A percentile compares a stretch with the other conserved stretches of the same genome.
Conservation (phyloP, 2,113 vertebrate genomes). For the Cygnus buccinator region DNA sequence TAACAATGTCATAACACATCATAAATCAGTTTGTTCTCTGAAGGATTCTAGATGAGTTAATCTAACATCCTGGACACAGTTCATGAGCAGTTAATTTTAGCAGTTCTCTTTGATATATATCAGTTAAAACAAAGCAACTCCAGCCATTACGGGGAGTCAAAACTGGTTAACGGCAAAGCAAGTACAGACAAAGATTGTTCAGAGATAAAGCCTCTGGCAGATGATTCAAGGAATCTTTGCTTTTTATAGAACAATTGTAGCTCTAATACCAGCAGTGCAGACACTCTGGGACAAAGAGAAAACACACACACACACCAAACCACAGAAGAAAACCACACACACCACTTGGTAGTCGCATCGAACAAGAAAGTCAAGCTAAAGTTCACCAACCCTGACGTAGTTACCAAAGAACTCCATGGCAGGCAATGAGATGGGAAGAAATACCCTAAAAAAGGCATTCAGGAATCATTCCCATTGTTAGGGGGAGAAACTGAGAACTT, state of each 20-base stretch:
- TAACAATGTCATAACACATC: constrained; percentile 68
- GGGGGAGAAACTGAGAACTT: background rate
- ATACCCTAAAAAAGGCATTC: constrained; percentile 5
- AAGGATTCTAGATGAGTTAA: constrained; percentile 63
- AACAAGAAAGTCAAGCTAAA: constrained; percentile 42
- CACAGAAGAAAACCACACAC: constrained; percentile 48
- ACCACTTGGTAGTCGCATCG: constrained; percentile 31
- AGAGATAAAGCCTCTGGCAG: constrained; percentile 58
- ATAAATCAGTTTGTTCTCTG: constrained; percentile 61
- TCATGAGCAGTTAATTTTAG: constrained; percentile 71
- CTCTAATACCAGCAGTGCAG: constrained; percentile 51
- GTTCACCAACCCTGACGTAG: constrained; percentile 42
- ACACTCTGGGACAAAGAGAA: constrained; percentile 50
- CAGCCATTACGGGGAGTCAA: constrained; percentile 55
- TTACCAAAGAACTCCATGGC: background rate
- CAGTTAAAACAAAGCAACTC: constrained; percentile 55
- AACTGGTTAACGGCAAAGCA: constrained; percentile 61
- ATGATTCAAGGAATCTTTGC: constrained; percentile 54
- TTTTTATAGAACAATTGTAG: constrained; percentile 61
- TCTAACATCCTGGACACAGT: constrained; percentile 64
- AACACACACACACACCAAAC: constrained; percentile 35
- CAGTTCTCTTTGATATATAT: constrained; percentile 62
- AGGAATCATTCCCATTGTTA: constrained; percentile 42
- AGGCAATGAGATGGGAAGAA: constrained; percentile 6
- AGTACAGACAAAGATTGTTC: constrained; percentile 61